A percentile compares a stretch with the other conserved stretches of the same genome.
phyloP scores from a whole-genome alignment of 2,113 vertebrate genomes.

The Campylomormyrus tamandua region DNA sequence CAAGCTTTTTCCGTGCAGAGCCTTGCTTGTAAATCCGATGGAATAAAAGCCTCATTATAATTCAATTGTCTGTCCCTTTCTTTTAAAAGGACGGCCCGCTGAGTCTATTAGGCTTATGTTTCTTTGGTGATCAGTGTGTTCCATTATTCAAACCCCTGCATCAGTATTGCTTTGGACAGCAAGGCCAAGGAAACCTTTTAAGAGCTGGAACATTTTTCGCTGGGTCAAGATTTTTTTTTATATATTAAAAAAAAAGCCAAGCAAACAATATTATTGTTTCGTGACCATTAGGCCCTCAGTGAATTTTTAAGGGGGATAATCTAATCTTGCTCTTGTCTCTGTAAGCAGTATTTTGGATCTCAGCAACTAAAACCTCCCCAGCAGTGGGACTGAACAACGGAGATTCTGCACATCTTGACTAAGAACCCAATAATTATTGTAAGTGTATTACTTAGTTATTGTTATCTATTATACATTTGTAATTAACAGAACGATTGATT shows the following conservation, averaged over 20 bases:
- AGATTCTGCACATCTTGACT: not conserved
- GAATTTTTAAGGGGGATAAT: conserved; percentile 15
- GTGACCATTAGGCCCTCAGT: conserved; percentile 9
- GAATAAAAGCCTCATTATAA: conserved; percentile 48
- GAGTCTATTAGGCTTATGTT: conserved; percentile 51
- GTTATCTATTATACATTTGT: not conserved
- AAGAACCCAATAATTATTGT: not conserved
- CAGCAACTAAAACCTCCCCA: not conserved
- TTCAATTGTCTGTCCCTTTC: conserved; percentile 58
- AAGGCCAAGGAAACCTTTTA: conserved; percentile 61
- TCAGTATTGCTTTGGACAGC: conserved; percentile 61
- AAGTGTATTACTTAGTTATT: not conserved
- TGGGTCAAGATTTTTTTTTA: conserved; percentile 58
- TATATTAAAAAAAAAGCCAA: conserved; percentile 35
- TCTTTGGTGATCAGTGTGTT: conserved; percentile 42
- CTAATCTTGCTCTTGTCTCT: conserved; percentile 13
- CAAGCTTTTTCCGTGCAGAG: conserved; percentile 16
- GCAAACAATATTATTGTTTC: conserved; percentile 51
- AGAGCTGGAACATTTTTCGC: conserved; percentile 57
- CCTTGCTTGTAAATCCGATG: conserved; percentile 42
- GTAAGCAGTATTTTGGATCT: conserved; percentile 15
- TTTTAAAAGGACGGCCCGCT: conserved; percentile 56
- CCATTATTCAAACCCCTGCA: conserved; percentile 54
- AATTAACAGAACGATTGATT: not conserved
- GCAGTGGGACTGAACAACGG: not conserved